Percentiles rank a stretch among this genome's conserved stretches.
These are phyloP conservation scores for Sphaerophoria rueppellii DNA, from an alignment of 2,888 invertebrate genomes.

Conservation along the genomic window DNA sequence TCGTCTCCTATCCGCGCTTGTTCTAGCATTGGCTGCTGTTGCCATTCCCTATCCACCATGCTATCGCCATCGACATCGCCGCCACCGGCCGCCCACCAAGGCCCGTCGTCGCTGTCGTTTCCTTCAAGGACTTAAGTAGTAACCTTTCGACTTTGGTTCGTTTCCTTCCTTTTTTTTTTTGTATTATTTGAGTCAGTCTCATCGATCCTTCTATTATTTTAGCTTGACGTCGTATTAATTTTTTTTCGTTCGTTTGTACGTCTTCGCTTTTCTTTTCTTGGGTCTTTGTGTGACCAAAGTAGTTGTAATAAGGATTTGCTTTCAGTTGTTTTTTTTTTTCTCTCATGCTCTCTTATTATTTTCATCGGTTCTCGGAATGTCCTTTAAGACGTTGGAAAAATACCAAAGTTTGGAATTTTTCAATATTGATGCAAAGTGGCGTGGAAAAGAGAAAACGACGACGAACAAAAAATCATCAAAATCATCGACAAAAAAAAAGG, in stretches of 20 bases:
- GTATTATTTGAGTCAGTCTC: conserved; percentile 26
- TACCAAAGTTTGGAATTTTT: conserved; percentile 69
- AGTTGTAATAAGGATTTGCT: conserved; percentile 60
- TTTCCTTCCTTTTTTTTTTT: conserved; percentile 25
- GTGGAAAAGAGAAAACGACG: conserved; percentile 27
- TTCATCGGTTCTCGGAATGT: conserved; percentile 37
- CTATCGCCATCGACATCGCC: background rate
- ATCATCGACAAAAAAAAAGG: conserved; percentile 50
- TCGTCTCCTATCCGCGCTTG: background rate
- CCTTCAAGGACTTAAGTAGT: conserved; percentile 43
- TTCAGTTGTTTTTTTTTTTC: conserved; percentile 17
- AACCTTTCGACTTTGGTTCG: conserved; percentile 53
- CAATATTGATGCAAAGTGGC: conserved; percentile 69
- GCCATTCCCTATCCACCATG: background rate
- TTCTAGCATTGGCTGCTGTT: background rate
- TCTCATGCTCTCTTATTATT: conserved; percentile 14
- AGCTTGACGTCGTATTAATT: conserved; percentile 63
- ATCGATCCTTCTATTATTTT: conserved; percentile 70
- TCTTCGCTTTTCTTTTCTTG: conserved; percentile 15
- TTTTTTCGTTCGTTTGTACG: conserved; percentile 19
- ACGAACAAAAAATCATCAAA: conserved; percentile 31
- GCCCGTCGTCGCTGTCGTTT: background rate
- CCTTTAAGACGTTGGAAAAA: conserved; percentile 62
- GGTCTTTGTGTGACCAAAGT: conserved; percentile 59
- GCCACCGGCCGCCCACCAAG: background rate